These are phyloP conservation scores for Montipora capricornis DNA, from an alignment of 64 coral and sea anemone genomes.

Conservation along the genomic window DNA sequence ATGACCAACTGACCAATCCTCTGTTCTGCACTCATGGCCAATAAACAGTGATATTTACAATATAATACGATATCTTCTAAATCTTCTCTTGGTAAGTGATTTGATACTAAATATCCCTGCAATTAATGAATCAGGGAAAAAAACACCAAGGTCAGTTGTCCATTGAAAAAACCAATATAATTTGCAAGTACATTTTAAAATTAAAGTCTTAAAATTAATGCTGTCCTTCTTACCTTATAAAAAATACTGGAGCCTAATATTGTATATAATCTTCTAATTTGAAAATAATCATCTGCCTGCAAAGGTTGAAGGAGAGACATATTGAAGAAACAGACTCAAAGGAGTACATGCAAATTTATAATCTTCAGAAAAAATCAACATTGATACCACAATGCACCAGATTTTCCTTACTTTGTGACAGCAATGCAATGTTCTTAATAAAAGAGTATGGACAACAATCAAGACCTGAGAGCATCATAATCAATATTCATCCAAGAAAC, in stretches of 20 bases:
- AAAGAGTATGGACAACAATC: no score
- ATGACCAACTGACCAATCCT: slow-evolving; percentile 89
- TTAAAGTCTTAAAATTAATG: no score
- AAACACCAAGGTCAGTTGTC: background rate
- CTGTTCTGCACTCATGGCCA: slow-evolving; percentile 89
- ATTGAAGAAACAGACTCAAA: background rate
- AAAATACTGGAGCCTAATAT: slow-evolving; percentile 97
- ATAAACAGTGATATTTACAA: slow-evolving; percentile 98
- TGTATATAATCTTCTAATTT: slow-evolving; percentile 99
- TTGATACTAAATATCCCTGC: slow-evolving; percentile 90
- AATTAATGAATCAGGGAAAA: background rate
- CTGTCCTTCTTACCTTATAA: slow-evolving; percentile 83
- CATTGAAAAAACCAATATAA: no score
- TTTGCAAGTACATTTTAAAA: no score
- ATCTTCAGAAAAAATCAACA: no score
- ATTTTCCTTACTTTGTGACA: background rate
- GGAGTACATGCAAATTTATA: no score
- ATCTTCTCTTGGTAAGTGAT: slow-evolving; percentile 92
- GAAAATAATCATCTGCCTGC: slow-evolving; percentile 96
- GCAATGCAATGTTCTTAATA: no score
- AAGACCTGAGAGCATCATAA: no score
- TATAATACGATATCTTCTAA: slow-evolving; percentile 93
- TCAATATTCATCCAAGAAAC: background rate
- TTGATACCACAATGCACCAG: background rate
- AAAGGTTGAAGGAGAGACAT: background rate